Conservation (phyloP, 2,113 vertebrate genomes). For the Erpornis zantholeuca region DNA sequence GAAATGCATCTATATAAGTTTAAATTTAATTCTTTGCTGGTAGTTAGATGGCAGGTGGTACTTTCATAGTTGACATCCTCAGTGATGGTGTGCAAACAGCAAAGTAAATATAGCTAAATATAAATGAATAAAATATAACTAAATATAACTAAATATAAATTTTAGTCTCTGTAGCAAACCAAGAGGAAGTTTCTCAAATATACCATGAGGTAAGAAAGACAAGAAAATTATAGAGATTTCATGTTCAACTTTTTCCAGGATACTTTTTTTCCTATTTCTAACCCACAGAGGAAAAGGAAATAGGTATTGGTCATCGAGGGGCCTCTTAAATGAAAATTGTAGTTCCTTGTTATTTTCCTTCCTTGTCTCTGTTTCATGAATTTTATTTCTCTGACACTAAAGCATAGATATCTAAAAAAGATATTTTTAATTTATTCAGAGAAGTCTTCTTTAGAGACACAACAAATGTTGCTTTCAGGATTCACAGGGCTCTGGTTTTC, state of each 20-base stretch:
- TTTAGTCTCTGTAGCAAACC: background rate
- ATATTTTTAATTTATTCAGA: background rate
- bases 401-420: background rate
- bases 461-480: background rate
- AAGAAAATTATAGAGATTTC: background rate
- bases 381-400: background rate
- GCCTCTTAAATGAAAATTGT: background rate
- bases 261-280: background rate
- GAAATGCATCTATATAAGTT: background rate
- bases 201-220: background rate
- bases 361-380: background rate
- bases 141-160: too few relatives aligned
- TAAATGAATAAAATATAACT: too few relatives aligned
- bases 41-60: background rate
- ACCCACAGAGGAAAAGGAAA: background rate
- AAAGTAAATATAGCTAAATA: background rate
- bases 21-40: background rate
- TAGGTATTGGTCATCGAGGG: rapidly evolving
- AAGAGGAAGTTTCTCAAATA: background rate
- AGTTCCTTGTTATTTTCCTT: background rate
- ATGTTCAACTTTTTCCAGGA: background rate
- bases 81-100: background rate
- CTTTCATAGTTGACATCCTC: background rate
- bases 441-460: background rate
- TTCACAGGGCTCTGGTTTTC: background rate